These are phyloP conservation scores for Pomacea maculata DNA, from an alignment of 1,140 invertebrate species.

Conservation along the genomic window DNA sequence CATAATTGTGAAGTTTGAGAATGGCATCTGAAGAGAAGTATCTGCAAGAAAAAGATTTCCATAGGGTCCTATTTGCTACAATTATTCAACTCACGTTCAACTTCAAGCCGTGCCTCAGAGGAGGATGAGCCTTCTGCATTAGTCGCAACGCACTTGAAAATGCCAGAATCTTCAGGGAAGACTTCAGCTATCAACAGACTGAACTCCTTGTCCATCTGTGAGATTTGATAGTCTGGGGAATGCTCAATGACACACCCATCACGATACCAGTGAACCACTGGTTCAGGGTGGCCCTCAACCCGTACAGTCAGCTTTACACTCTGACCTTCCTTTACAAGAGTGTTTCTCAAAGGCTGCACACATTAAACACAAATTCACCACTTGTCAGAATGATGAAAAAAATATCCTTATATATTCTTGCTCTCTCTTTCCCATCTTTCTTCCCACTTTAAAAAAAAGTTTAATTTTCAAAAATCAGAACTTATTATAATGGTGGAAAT, in stretches of 20 bases:
- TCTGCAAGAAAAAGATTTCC: too few relatives aligned
- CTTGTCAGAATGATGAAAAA: background rate
- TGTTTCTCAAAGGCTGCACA: conserved; percentile 30
- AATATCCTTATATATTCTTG: background rate
- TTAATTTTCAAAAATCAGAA: background rate
- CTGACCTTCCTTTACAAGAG: conserved; percentile 75
- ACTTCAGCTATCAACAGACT: conserved; percentile 93
- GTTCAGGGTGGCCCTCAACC: conserved; percentile 78
- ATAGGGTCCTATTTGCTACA: background rate
- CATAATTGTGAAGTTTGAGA: too few relatives aligned
- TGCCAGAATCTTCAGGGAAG: conserved; percentile 92
- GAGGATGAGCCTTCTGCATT: conserved; percentile 85
- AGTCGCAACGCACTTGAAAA: conserved; percentile 92
- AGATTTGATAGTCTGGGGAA: conserved; percentile 60
- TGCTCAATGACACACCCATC: conserved; percentile 69
- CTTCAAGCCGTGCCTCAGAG: conserved; percentile 50
- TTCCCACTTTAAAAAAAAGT: background rate
- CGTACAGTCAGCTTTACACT: conserved; percentile 78
- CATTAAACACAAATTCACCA: background rate
- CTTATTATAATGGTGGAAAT: conserved; percentile 1
- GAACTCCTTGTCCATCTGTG: conserved; percentile 48
- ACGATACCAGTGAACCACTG: conserved; percentile 77
- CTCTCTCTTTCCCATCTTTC: background rate
- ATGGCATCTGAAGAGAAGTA: too few relatives aligned
- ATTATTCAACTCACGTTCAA: conserved; percentile 50